Evolutionary conservation across 2,797 vertebrate genomes (phyloP), one percentile per base, ranked within the genome.

Genomic region (Ceyx erithaca): DNA sequence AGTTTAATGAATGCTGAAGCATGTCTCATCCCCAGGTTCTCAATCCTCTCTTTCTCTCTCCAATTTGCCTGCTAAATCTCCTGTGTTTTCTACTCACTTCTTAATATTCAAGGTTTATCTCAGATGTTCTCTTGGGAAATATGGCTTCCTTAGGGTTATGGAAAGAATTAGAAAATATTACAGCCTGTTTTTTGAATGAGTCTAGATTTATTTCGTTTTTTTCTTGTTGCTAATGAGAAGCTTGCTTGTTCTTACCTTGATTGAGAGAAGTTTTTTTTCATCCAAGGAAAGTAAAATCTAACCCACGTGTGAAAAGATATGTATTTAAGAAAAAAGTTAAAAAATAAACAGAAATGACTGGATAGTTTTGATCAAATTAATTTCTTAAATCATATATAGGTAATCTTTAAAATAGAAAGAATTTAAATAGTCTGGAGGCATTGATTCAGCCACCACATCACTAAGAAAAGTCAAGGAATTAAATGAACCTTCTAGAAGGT

Each of bases 151-250:
- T 77, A 79, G 76, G 33, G 57, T 79, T 95, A 80, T 64, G 92
- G 90, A 96, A 94, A 87, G 83, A 93, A 91, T 95, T 94, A 95
- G 68, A 89, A 92, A 87, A 80, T 20, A 92, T 83, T 94, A 80
- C 26, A 86, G 46, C 68, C 91, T 95, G 57, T 59, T 79, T 92
- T 97, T 93, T 92, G 80, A 96, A 94, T 63, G 51, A 75, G 48
- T 52, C 70, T 93, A 77, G 76, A 88, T 95, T 91, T 95, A 95
- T 94, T 96, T 96, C 68, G 77, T 30, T 7, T 58, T 58, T 80
- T 82, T 92, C 73, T 78, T 70, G 69, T 90, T 80, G 57, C 40
- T 95, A 96, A 94, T 90, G 91, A 92, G 85, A 95, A 90, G 31
- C 52, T 73, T 70, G 28, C 45, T 93, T 93, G 28, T 83, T 94